phyloP scores from a whole-genome alignment of 2,113 vertebrate genomes.

The Clarias magur region DNA sequence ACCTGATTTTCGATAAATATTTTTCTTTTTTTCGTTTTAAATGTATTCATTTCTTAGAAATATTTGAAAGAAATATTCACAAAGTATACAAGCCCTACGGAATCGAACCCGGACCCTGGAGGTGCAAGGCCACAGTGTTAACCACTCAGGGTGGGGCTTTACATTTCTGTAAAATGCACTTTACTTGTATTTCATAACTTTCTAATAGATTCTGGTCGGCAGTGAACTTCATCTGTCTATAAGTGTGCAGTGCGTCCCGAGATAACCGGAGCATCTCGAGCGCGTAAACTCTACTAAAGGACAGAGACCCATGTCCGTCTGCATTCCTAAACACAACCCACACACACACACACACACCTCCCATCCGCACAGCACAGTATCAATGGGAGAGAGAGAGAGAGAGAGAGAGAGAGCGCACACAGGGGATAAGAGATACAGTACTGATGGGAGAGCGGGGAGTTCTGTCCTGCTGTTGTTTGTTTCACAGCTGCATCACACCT shows the following conservation, averaged over 20 bases:
- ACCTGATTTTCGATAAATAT: too few relatives aligned
- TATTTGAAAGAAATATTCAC: too few relatives aligned
- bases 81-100: too few relatives aligned
- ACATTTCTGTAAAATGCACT: background rate
- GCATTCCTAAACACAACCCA: slow-evolving; percentile 56
- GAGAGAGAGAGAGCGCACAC: slow-evolving; percentile 58
- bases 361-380: slow-evolving; percentile 51
- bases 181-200: background rate
- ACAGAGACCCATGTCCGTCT: slow-evolving; percentile 65
- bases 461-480: slow-evolving; percentile 29
- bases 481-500: slow-evolving; percentile 22
- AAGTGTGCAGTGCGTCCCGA: background rate
- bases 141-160: background rate
- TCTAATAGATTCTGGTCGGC: background rate
- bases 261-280: slow-evolving; percentile 34
- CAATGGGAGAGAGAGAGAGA: background rate
- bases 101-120: too few relatives aligned
- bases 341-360: slow-evolving; percentile 55
- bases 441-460: slow-evolving; percentile 45
- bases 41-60: too few relatives aligned
- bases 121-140: too few relatives aligned
- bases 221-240: background rate
- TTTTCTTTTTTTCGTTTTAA: too few relatives aligned
- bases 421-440: slow-evolving; percentile 45
- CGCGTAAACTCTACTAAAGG: slow-evolving; percentile 71